Percentiles rank a stretch among this genome's conserved stretches.
These are phyloP conservation scores for Nycticorax nycticorax DNA, from an alignment of 2,113 vertebrate genomes.

Conservation along the genomic window DNA sequence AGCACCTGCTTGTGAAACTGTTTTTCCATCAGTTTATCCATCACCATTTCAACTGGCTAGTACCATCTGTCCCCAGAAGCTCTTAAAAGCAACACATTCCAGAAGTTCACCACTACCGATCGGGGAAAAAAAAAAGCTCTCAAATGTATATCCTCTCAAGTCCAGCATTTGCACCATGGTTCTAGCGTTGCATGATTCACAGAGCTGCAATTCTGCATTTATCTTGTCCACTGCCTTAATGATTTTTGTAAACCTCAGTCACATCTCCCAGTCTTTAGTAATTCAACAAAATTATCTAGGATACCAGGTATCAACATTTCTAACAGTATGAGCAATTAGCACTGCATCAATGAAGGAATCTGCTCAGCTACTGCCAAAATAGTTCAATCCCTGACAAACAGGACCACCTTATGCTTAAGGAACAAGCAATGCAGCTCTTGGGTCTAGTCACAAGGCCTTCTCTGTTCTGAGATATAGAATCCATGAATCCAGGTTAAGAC, in stretches of 20 bases:
- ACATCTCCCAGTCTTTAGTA: neutral
- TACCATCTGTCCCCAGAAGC: neutral
- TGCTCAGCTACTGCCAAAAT: neutral
- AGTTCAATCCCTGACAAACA: neutral
- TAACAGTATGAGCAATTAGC: neutral
- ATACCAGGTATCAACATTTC: neutral
- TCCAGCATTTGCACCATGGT: neutral
- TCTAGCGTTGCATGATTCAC: neutral
- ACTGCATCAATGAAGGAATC: neutral
- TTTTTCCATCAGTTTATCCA: neutral
- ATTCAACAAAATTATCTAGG: neutral
- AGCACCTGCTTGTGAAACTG: neutral
- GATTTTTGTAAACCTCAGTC: neutral
- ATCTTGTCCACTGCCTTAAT: neutral
- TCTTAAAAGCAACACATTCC: neutral
- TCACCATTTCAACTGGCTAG: neutral
- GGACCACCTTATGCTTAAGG: neutral
- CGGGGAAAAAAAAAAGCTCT: neutral
- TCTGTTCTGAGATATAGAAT: neutral
- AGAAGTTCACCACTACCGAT: neutral
- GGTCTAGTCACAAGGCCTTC: neutral
- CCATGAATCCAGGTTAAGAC: neutral
- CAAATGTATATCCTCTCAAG: neutral
- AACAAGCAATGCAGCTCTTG: neutral
- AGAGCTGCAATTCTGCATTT: neutral